Base-by-base conservation (phyloP, 2,797 vertebrate genomes). In the Spea hammondii region DNA sequence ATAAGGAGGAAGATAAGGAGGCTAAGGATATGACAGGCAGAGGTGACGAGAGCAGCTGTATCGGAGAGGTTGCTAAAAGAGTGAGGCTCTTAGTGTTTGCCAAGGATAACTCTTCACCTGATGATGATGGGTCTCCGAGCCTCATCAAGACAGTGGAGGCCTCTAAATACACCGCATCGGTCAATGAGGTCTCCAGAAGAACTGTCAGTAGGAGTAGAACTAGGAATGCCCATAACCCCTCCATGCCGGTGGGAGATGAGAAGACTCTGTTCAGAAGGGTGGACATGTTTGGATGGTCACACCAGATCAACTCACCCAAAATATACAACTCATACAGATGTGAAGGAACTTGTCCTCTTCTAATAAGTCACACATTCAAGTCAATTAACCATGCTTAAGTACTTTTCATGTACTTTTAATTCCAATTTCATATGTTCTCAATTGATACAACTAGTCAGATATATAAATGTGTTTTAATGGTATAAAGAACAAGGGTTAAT, bases 311-410 rank as follows among this genome's bases (percentile, higher is more conserved):
- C 4, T 91, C 95, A 72, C 93, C 93, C 4, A 93, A 93, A 59
- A 93, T 91, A 9, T 97, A 92, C 88, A 97, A 97, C 0, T 94
- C 95, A 0, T 96, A 93, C 88, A 93, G 95, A 60, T 97, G 96
- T 1, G 94, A 95, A 47, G 95, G 95, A 59, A 90, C 88, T 57
- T 97, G 96, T 70, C 95, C 95, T 0, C 86, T 85, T 0, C 95
- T 95, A 0, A 87, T 97, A 78, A 95, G 95, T 0, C 95, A 95
- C 83, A 92, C 88, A 60, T 96, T 95, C 87, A 89, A 87, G 12
- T 94, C 95, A 51, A 96, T 94, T 66, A 97, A 97, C 86, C 95
- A 97, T 0, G 95, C 96, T 0, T 97, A 96, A 87, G 32, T 32
- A 32, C 32, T 32, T 1, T 32, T 32, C 32, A 32, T 32, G 32